phyloP scores from a whole-genome alignment of 2,113 vertebrate genomes.

The Laticauda colubrina region DNA sequence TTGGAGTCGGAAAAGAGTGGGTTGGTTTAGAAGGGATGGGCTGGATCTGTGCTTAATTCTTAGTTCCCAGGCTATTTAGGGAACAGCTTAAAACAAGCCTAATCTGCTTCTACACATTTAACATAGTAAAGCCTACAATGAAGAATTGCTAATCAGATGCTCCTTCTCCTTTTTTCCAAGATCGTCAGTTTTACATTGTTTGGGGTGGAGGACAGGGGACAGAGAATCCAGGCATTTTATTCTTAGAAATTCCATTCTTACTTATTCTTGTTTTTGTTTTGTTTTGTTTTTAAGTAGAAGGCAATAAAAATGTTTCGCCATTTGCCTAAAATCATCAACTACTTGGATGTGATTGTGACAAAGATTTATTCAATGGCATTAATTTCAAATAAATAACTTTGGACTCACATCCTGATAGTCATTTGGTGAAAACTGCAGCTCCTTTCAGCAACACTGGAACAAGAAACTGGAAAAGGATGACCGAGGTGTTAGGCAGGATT shows the following conservation, averaged over 20 bases:
- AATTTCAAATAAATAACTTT: background rate
- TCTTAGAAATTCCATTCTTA: conserved; percentile 51
- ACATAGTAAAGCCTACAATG: conserved; percentile 64
- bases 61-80: conserved; percentile 73
- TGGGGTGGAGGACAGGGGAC: background rate
- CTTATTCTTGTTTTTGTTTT: conserved; percentile 57
- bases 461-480: too few species aligned
- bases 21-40: conserved; percentile 62
- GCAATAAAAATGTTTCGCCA: conserved; percentile 57
- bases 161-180: conserved; percentile 52
- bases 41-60: conserved; percentile 70
- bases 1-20: conserved; percentile 66
- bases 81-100: conserved; percentile 67
- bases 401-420: background rate
- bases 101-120: conserved; percentile 71
- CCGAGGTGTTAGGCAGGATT: background rate
- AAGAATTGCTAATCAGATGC: conserved; percentile 62
- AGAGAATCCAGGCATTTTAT: conserved; percentile 11
- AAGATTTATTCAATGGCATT: background rate
- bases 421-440: background rate
- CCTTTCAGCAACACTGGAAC: background rate
- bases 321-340: conserved; percentile 53
- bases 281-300: conserved; percentile 56
- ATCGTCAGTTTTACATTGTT: conserved; percentile 41
- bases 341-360: conserved; percentile 27